Base-by-base conservation (phyloP, 1,140 invertebrate species). In the Ostrea denselamellosa region DNA sequence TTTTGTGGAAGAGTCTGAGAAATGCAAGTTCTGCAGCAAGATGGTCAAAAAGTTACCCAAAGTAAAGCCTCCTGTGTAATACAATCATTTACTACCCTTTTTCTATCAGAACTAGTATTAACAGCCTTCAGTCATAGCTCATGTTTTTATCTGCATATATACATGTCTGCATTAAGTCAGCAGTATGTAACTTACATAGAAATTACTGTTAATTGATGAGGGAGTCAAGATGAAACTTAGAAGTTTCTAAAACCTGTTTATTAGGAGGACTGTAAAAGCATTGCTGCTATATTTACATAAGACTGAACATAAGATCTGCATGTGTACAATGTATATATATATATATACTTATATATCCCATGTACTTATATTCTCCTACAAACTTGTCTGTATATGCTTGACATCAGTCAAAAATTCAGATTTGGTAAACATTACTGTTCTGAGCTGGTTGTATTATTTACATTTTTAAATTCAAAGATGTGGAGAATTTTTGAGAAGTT, bases 41-140 rank as follows among this genome's bases (percentile, higher is more conserved):
- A 77, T 77, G 68, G 68, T 77, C 68, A 77, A 77, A 77, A 77
- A 77, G 68, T 77, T 77, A 62, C 56, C 68, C 68, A 25, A 77
- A 77, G 8, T 77, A 77, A 77, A 77, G 12, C 7, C 68, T 77
- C 68, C 68, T 25, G 12, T 77, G 68, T 77, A 77, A 25, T 25
- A 77, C 25, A 28, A 34, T 77, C 22, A 28, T 28, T 77, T 14
- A 28, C 28, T 77, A 14, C 28, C 28, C 12, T 28, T 28, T 25
- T 14, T 44, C 68, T 28, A 77, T 25, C 68, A 77, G 68, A 25
- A 14, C 7, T 25, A 28, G 58, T 25, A 22, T 28, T 25, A 14
- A 77, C 68, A 77, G 25, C 28, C 14, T 25, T 28, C 22, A 77
- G 68, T 34, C 28, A 44, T 44, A 44, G 34, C 34, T 44, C 34